Evolutionary conservation across 2,797 vertebrate genomes (phyloP).

Genomic region (Microctenopoma stevenorrisi): DNA sequence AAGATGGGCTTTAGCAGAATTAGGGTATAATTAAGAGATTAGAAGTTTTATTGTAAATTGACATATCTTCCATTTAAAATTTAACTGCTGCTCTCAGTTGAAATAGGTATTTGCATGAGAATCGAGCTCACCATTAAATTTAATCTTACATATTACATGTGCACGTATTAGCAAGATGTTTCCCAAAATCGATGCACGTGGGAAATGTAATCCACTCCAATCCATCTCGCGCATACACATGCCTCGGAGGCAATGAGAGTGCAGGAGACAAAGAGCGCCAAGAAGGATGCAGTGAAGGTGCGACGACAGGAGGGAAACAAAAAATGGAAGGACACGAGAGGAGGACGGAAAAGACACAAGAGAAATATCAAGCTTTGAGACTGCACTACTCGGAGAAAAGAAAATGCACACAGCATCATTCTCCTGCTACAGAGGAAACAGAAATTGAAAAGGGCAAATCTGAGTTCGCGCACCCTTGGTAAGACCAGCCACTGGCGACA

Average conservation of each 20-base stretch:
- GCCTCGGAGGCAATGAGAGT: constrained; percentile 29
- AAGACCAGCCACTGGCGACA: constrained; percentile 79
- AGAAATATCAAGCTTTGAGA: constrained; percentile 41
- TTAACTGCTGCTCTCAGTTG: constrained; percentile 21
- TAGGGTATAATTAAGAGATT: constrained; percentile 61
- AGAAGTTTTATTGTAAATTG: constrained; percentile 51
- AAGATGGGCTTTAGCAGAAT: constrained; percentile 52
- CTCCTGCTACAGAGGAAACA: constrained; percentile 64
- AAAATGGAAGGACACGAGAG: constrained; percentile 9
- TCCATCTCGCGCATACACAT: constrained; percentile 23
- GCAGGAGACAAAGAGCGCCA: constrained; percentile 21
- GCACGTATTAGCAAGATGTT: constrained; percentile 10
- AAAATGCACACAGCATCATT: constrained; percentile 74
- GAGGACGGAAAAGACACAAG: not conserved
- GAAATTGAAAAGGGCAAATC: constrained; percentile 82
- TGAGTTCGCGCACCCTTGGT: constrained; percentile 77
- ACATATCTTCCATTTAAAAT: constrained; percentile 45
- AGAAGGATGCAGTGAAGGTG: constrained; percentile 15
- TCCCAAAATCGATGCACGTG: constrained; percentile 7
- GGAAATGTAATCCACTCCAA: constrained; percentile 35
- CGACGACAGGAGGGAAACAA: constrained; percentile 11
- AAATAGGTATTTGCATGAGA: constrained; percentile 43
- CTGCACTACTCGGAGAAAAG: constrained; percentile 56
- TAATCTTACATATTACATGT: not conserved
- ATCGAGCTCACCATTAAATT: constrained; percentile 8